Conservation (phyloP, 2,797 vertebrate genomes). For the Ataeniobius toweri region DNA sequence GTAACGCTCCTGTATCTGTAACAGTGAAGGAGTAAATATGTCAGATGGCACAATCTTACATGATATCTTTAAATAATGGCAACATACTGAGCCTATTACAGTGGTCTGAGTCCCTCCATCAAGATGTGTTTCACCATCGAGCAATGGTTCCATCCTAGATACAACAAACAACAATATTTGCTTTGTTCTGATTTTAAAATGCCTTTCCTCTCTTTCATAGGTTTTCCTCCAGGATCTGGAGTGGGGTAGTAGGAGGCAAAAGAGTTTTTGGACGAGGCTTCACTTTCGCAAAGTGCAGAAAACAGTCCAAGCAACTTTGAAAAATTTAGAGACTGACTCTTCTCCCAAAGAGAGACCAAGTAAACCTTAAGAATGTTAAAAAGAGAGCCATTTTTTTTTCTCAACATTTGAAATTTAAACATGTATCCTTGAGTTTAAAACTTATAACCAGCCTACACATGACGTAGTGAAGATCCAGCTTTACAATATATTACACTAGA, state of each 20-base stretch:
- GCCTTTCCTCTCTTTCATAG: slow-evolving; percentile 36
- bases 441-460: background rate
- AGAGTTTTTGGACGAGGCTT: slow-evolving; percentile 88
- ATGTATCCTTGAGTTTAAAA: too few species aligned
- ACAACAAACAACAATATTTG: background rate
- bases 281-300: slow-evolving; percentile 89
- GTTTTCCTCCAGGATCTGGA: slow-evolving; percentile 90
- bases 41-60: too few species aligned
- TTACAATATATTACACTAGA: background rate
- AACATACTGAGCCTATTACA: too few species aligned
- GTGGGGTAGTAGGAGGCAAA: slow-evolving; percentile 86
- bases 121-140: too few species aligned
- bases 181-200: background rate
- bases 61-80: too few species aligned
- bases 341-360: slow-evolving; percentile 7
- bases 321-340: slow-evolving; percentile 76
- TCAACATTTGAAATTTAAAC: background rate
- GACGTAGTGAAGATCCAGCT: background rate
- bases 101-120: too few species aligned
- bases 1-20: too few species aligned
- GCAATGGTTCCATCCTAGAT: too few species aligned
- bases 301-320: slow-evolving; percentile 83
- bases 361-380: background rate
- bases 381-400: background rate
- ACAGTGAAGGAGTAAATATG: too few species aligned